Evolutionary conservation across 2,888 invertebrate species (phyloP).

Genomic region (Homarus gammarus): DNA sequence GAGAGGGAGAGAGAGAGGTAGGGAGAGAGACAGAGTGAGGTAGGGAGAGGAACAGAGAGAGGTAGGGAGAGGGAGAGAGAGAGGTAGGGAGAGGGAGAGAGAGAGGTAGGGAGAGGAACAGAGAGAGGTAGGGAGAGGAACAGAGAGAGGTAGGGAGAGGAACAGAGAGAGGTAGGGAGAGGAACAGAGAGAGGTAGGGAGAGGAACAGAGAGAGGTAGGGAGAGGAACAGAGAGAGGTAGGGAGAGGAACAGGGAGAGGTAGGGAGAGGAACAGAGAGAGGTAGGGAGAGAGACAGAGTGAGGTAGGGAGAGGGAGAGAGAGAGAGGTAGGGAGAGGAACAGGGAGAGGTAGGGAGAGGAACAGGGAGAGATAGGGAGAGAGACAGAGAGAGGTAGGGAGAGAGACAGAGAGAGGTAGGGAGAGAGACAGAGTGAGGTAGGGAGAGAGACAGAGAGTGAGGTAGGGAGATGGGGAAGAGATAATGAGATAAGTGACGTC

Average conservation of each 20-base stretch:
- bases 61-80: no score
- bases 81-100: not conserved
- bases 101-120: not conserved
- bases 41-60: no score
- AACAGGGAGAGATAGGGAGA: no score
- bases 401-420: no score
- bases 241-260: not conserved
- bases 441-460: no score
- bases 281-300: not conserved
- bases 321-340: not conserved
- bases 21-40: not conserved
- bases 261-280: no score
- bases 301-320: not conserved
- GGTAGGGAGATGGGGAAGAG: not conserved
- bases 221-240: not conserved
- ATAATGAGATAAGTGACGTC: not conserved
- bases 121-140: not conserved
- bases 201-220: not conserved
- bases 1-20: not conserved
- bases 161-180: no score
- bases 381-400: no score
- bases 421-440: no score
- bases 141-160: not conserved
- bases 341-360: no score
- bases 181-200: not conserved